phyloP scores from a whole-genome alignment of 2,797 vertebrate species.

The Bryconaethiops microstoma region DNA sequence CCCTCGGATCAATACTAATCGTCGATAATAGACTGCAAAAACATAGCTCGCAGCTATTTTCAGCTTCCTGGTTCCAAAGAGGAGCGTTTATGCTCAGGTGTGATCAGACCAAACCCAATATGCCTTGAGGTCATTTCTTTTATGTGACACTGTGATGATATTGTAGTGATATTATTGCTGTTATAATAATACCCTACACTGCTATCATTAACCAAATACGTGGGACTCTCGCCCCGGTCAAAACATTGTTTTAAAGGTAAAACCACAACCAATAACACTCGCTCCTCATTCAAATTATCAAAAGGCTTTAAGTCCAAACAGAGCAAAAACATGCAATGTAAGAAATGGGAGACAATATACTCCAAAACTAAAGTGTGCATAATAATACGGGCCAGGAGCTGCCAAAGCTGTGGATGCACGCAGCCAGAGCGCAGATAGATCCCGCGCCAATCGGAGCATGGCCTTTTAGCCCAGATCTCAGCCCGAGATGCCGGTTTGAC shows the following conservation, averaged over 20 bases:
- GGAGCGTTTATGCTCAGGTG: conserved; percentile 59
- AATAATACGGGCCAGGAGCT: conserved; percentile 38
- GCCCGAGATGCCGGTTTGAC: conserved; percentile 78
- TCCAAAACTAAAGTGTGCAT: not conserved
- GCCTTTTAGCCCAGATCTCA: conserved; percentile 72
- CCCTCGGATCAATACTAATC: conserved; percentile 73
- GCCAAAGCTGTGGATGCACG: conserved; percentile 13
- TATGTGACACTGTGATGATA: conserved; percentile 21
- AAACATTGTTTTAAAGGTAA: not conserved
- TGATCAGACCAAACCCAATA: conserved; percentile 58
- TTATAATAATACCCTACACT: not conserved
- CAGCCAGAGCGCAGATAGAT: conserved; percentile 69
- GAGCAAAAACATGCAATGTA: not conserved
- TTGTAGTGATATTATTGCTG: conserved; percentile 3
- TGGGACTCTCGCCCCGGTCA: not conserved
- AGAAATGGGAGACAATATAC: not conserved
- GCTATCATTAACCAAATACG: not conserved
- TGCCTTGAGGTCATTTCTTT: conserved; percentile 23
- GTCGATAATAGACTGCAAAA: conserved; percentile 46
- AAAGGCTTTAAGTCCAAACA: conserved; percentile 2
- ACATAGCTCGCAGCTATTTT: conserved; percentile 41
- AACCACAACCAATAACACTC: not conserved
- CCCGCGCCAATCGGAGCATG: conserved; percentile 76
- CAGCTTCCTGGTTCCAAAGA: conserved; percentile 42
- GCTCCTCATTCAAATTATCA: no score